Evolutionary conservation across 2,113 vertebrate genomes (phyloP).

Genomic region (Cyprinus carpio): DNA sequence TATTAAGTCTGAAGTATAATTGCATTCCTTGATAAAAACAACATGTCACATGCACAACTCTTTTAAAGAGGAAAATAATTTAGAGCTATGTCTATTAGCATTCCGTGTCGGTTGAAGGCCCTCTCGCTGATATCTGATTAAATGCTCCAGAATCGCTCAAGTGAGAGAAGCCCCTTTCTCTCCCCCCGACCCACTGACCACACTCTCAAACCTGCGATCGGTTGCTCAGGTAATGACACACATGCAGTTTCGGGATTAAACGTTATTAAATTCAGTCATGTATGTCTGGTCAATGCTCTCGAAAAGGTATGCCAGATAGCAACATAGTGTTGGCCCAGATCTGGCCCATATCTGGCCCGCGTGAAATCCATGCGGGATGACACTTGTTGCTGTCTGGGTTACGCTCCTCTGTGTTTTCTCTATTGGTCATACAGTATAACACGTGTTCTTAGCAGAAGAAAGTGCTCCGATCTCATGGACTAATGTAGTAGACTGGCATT

Average conservation of each 20-base stretch:
- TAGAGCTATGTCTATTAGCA: slow-evolving; percentile 86
- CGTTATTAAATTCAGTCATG: slow-evolving; percentile 47
- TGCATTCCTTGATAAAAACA: slow-evolving; percentile 98
- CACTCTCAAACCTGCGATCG: slow-evolving; percentile 49
- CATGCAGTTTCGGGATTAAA: slow-evolving; percentile 44
- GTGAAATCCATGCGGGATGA: too few species aligned
- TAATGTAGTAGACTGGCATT: background rate
- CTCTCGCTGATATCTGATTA: slow-evolving; percentile 61
- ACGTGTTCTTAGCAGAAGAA: background rate
- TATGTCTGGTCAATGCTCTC: slow-evolving; percentile 19
- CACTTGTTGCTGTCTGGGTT: too few species aligned
- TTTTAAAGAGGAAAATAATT: slow-evolving; percentile 90
- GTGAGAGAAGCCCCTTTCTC: slow-evolving; percentile 49
- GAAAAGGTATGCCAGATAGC: background rate
- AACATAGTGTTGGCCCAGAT: too few species aligned
- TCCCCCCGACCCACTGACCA: slow-evolving; percentile 21
- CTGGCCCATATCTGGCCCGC: too few species aligned
- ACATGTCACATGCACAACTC: slow-evolving; percentile 95
- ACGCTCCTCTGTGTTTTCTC: slow-evolving; percentile 52
- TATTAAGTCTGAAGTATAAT: slow-evolving; percentile 99
- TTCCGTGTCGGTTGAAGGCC: slow-evolving; percentile 72
- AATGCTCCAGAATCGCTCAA: slow-evolving; percentile 62
- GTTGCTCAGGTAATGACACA: slow-evolving; percentile 48
- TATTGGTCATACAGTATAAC: background rate
- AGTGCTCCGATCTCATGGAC: background rate